phyloP scores from a whole-genome alignment of 2,113 vertebrate genomes.

The Maccullochella peelii region DNA sequence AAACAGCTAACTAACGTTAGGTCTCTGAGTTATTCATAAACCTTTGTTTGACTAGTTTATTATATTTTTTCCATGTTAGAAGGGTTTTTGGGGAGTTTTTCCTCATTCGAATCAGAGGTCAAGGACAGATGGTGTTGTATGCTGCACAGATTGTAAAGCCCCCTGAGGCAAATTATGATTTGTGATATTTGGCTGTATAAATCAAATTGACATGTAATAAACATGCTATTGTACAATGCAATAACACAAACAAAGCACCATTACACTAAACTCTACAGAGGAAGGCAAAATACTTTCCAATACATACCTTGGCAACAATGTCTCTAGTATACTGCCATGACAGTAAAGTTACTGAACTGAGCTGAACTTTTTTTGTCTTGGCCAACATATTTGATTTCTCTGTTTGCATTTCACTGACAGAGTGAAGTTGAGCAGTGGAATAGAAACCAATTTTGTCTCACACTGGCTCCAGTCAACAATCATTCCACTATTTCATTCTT shows the following conservation, averaged over 20 bases:
- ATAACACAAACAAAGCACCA: background rate
- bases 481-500: too few species aligned
- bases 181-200: too few species aligned
- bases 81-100: too few species aligned
- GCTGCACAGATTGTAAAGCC: too few species aligned
- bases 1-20: too few species aligned
- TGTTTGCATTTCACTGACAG: constrained; percentile 22
- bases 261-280: background rate
- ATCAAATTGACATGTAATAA: background rate
- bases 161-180: too few species aligned
- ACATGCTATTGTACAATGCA: background rate
- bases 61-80: too few species aligned
- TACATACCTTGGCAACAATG: background rate
- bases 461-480: too few species aligned
- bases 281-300: background rate
- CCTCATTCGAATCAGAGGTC: too few species aligned
- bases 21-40: too few species aligned
- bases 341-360: background rate
- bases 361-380: background rate
- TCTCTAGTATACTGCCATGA: background rate
- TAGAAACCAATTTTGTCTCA: constrained; percentile 28
- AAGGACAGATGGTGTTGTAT: too few species aligned
- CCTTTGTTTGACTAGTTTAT: too few species aligned
- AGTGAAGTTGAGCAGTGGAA: constrained; percentile 18
- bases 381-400: constrained; percentile 8